Evolutionary conservation across 2,113 vertebrate genomes (phyloP), one percentile per base, ranked within the genome.

Genomic region (Trichomycterus rosablanca): DNA sequence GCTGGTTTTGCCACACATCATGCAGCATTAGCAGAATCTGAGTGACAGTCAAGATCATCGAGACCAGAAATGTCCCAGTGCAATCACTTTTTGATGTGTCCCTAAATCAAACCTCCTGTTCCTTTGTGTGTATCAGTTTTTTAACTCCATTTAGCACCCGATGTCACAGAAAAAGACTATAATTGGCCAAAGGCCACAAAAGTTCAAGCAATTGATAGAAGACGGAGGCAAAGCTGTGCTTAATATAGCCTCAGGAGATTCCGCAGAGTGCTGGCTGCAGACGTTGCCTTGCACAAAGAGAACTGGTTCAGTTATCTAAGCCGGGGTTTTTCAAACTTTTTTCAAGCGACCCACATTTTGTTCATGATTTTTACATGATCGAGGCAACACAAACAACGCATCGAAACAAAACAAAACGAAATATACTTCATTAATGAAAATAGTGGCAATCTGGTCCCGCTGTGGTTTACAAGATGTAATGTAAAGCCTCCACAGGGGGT

Each of bases 191-290:
- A 64, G 39, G 20, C 62, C 18, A 35, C 16, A 60, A 53, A 19
- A 49, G 28, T 46, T 16, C 3, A 11, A 43, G 44, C 1, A n/a
- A n/a, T 45, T 1, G 26, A 32, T 37, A 51, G 42, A 45, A 6
- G 42, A 28, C 32, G 43, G 8, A 4, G 15, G 15, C 10, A 35
- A 56, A 50, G 10, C 20, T 26, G 14, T 14, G 42, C 40, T 70
- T 53, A 53, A 59, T 52, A 52, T 48, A 58, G 37, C 24, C 54
- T 45, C 40, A 9, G 18, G 56, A 65, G 61, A 54, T 66, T 66
- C 50, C 1, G 30, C 22, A 19, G 20, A 50, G 24, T 46, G 44
- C 24, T 52, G 53, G 35, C 52, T 49, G 55, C 19, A 49, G 40
- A 34, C 16, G 26, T 32, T 7, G 24, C 32, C 14, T 51, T 19